Base-by-base conservation (phyloP, 2,888 invertebrate genomes). In the Ormyrus rosae region DNA sequence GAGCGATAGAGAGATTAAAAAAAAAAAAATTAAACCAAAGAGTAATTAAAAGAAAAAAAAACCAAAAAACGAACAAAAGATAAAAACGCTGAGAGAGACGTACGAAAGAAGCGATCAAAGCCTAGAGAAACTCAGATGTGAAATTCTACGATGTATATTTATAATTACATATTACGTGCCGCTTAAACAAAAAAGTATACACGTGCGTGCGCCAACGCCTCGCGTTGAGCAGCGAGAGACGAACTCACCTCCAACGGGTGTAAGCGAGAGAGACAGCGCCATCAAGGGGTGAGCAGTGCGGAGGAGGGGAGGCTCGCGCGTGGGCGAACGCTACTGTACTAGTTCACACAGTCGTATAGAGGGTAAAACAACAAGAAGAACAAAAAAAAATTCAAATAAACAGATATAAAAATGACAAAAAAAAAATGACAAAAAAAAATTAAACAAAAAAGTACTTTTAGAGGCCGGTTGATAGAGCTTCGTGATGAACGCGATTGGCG, bases 401-500 rank as follows among this genome's bases (percentile, higher is more conserved):
- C 53, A 63, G 68, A 10, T 6, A 68, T 34, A 55, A 63, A 63
- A 60, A 48, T 11, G 13, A 74, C 11, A 69, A 68, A 78, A 78
- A 83, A 73, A 82, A 67, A 80, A 72, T 71, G 34, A 34, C 34
- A 81, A 81, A 80, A 79, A 34, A 34, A 80, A 78, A 80, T 81
- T 81, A 82, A 76, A 78, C 70, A 82, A 81, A 83, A 77, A 84
- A 83, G 82, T 83, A 84, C 82, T 82, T 84, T 81, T 84, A 84
- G 83, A 81, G 79, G 75, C 73, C 82, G 82, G 81, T 84, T 84
- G 83, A 83, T 83, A 85, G 84, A 80, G 83, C 83, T 84, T 83
- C 81, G 82, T 81, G 76, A 69, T 77, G 74, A 71, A 75, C 65
- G 78, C 68, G 74, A 72, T 60, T 65, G 64, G 45, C 69, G 53